These are phyloP conservation scores for Neuroscelio doddi DNA, from an alignment of 2,888 invertebrate genomes.

Conservation along the genomic window DNA sequence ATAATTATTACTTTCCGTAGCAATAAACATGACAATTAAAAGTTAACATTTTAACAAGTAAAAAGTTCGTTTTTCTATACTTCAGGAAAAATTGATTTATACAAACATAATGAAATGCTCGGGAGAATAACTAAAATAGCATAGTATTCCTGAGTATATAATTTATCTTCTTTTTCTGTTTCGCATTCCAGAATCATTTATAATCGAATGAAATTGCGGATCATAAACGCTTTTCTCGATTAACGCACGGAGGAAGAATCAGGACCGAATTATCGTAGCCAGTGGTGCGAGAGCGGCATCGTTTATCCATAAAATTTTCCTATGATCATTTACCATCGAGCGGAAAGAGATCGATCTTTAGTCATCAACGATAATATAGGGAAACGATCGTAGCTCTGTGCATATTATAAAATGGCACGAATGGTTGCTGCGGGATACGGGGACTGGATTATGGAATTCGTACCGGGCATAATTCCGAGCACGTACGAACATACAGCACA, in stretches of 20 bases:
- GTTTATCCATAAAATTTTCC: conserved; percentile 51
- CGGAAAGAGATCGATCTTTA: conserved; percentile 45
- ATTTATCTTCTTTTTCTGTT: too few species aligned
- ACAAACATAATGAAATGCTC: too few species aligned
- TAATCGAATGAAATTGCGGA: conserved; percentile 32
- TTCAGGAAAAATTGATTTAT: too few species aligned
- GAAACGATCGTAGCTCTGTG: conserved; percentile 56
- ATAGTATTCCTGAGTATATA: background rate
- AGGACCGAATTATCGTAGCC: conserved; percentile 45
- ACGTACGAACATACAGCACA: conserved; percentile 51
- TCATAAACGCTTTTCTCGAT: conserved; percentile 31
- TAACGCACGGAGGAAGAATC: conserved; percentile 41
- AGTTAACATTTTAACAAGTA: conserved; percentile 38
- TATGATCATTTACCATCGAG: conserved; percentile 49
- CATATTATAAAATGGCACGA: conserved; percentile 59
- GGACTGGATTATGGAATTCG: conserved; percentile 67
- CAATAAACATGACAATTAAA: conserved; percentile 38
- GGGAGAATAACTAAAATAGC: background rate
- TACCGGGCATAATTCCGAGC: conserved; percentile 64
- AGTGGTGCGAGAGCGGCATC: conserved; percentile 40
- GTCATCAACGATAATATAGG: conserved; percentile 55
- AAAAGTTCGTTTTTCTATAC: too few species aligned
- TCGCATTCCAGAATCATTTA: background rate
- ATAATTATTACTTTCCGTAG: conserved; percentile 40
- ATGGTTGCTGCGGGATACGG: conserved; percentile 52